Percentiles rank a stretch among this genome's conserved stretches.
Conservation (phyloP, 1,140 invertebrate genomes). For the Drosophila persimilis region DNA sequence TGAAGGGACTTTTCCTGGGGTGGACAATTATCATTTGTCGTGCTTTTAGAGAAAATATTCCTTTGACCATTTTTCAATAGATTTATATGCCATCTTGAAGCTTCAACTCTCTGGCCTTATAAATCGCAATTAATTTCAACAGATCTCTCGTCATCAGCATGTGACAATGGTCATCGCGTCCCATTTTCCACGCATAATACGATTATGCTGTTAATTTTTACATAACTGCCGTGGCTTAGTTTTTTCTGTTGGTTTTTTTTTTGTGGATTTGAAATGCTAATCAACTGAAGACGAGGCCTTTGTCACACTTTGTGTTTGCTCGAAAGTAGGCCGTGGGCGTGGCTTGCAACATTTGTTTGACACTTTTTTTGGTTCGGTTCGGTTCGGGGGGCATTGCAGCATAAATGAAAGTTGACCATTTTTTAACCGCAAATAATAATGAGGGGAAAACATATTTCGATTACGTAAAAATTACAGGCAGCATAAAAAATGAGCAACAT, state of each 20-base stretch:
- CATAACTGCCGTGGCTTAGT: conserved; percentile 34
- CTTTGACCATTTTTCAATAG: neutral
- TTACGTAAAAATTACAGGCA: conserved; percentile 56
- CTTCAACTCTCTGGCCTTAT: neutral
- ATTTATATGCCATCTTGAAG: neutral
- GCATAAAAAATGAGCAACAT: conserved; percentile 37
- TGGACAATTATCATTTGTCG: neutral
- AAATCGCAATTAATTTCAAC: conserved; percentile 1
- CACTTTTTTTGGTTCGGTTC: conserved; percentile 26
- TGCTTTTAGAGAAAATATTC: neutral
- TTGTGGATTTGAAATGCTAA: conserved; percentile 53
- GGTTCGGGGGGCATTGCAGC: conserved; percentile 47
- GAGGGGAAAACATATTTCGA: conserved; percentile 66
- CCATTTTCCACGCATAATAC: conserved; percentile 40
- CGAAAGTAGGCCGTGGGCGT: conserved; percentile 30
- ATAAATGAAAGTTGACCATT: conserved; percentile 71
- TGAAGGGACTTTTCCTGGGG: neutral
- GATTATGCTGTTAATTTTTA: conserved; percentile 52
- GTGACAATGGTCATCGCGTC: conserved; percentile 18
- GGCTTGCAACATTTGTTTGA: conserved; percentile 45
- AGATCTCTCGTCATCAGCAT: conserved; percentile 9
- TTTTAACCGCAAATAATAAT: conserved; percentile 58
- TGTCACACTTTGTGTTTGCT: conserved; percentile 36
- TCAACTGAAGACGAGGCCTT: conserved; percentile 15
- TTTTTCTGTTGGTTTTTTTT: conserved; percentile 8